Base-by-base conservation (phyloP, 2,888 invertebrate species). In the Osmoderma eremita region DNA sequence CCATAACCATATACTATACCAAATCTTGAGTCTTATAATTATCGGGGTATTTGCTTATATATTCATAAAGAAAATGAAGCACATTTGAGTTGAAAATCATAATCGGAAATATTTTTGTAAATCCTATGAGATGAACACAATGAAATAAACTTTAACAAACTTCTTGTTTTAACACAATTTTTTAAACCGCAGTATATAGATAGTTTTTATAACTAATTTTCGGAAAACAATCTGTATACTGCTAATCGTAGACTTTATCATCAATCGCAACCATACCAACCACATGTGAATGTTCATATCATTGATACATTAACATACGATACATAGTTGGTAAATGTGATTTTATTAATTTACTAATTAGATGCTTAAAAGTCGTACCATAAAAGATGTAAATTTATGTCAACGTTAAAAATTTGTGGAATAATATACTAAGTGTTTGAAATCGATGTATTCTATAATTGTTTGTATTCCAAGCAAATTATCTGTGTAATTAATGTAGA, bases 391-490 rank as follows among this genome's bases (percentile, higher is more conserved):
- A 41, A 56, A 42, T 56, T 56, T 42, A 56, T 56, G 56, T 56
- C 56, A 41, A 20, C 18, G 41, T 20, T 24, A 22, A 56, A 42
- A 42, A 56, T 42, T 22, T 42, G 41, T 56, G 24, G 41, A 56
- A 56, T 56, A 56, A 30, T 56, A 42, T 56, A 56, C 56, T 56
- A 15, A 56, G 56, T 56, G 56, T 56, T 56, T 56, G 56, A 56
- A 41, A 13, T 56, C 20, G 56, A 41, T 56, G 42, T 56, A 56
- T 22, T 56, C 30, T 51, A 51, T 24, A 8, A 56, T 41, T 56
- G 22, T 56, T 41, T 56, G 22, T 22, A 15, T 41, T 18, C 20
- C 41, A 22, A 24, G 15, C 2, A 45, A 56, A 41, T 17, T 12
- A 41, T 41, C 20, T 13, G 20, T 56, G 24, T 42, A 39, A 20